A percentile compares a stretch with the other conserved stretches of the same genome.
phyloP scores from a whole-genome alignment of 1,140 invertebrate genomes.

The Drosophila navojoa region DNA sequence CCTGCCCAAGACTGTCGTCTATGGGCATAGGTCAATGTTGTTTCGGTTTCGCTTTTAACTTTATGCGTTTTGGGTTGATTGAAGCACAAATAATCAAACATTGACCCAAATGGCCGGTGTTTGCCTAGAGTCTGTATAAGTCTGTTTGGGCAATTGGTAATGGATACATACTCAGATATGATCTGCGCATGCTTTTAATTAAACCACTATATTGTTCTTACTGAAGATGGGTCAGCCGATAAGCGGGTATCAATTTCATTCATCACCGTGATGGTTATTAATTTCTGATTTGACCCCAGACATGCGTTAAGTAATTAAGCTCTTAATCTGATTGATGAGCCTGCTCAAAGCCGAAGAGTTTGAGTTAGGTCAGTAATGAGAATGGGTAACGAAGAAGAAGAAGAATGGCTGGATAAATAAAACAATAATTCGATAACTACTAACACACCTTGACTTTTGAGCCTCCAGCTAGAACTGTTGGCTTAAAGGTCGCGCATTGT shows the following conservation, averaged over 20 bases:
- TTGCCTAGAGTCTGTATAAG: constrained; percentile 7
- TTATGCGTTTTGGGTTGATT: constrained; percentile 11
- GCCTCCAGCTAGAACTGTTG: constrained; percentile 19
- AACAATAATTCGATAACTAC: not conserved
- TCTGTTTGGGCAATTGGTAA: constrained; percentile 45
- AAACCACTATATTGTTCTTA: constrained; percentile 32
- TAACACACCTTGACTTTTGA: constrained; percentile 36
- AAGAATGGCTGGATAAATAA: not conserved
- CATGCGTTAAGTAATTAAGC: constrained; percentile 38
- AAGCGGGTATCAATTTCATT: constrained; percentile 33
- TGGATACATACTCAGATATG: constrained; percentile 38
- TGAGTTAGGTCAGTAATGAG: constrained; percentile 23
- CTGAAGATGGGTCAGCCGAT: constrained; percentile 28
- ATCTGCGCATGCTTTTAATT: constrained; percentile 47
- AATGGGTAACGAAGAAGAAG: not conserved
- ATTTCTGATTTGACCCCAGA: constrained; percentile 57
- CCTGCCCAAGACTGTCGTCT: constrained; percentile 18
- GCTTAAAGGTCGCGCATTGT: constrained; percentile 21
- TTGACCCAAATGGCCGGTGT: constrained; percentile 33
- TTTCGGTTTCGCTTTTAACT: not conserved
- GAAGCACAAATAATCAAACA: constrained; percentile 29
- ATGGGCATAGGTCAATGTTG: constrained; percentile 18
- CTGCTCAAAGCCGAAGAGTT: not conserved
- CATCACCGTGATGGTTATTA: constrained; percentile 47
- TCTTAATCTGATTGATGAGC: constrained; percentile 19